These are phyloP conservation scores for Phyllostomus discolor DNA, from an alignment of 2,113 vertebrate species.

Conservation along the genomic window DNA sequence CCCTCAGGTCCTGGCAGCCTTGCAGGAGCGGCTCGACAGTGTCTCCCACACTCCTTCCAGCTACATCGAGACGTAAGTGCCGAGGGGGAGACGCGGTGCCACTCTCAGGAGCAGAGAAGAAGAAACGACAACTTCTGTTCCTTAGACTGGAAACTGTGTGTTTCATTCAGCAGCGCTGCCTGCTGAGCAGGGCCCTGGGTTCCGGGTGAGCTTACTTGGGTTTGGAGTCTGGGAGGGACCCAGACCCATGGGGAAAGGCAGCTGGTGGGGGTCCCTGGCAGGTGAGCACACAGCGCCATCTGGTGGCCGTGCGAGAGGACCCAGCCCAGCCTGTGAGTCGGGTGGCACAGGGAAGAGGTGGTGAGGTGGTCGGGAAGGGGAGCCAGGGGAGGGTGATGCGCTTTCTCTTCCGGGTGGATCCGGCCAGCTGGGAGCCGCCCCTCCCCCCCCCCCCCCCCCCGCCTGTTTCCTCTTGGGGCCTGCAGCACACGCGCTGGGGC, in stretches of 20 bases:
- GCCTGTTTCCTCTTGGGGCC: rapidly evolving
- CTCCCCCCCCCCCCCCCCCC: rapidly evolving
- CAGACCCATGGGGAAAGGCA: no score
- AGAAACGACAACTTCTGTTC: rapidly evolving
- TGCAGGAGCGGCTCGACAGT: conserved; percentile 85
- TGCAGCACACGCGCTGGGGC: rapidly evolving
- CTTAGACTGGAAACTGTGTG: rapidly evolving
- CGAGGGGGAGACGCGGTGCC: rapidly evolving
- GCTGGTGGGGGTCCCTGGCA: not conserved
- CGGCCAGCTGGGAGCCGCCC: rapidly evolving
- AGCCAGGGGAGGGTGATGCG: no score
- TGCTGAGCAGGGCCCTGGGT: not conserved
- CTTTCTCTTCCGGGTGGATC: not conserved
- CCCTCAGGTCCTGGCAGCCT: conserved; percentile 85
- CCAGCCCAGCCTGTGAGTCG: no score
- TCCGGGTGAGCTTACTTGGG: rapidly evolving
- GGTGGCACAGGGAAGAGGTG: not conserved
- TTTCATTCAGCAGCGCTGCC: not conserved
- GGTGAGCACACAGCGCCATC: not conserved
- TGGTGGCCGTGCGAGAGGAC: not conserved
- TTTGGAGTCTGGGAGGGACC: not conserved
- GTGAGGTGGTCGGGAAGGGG: not conserved
- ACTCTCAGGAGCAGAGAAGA: rapidly evolving
- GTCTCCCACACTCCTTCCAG: conserved; percentile 83
- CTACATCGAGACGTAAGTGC: conserved; percentile 87